Conservation (phyloP, 2,797 vertebrate species). For the Anguilla pacifica region DNA sequence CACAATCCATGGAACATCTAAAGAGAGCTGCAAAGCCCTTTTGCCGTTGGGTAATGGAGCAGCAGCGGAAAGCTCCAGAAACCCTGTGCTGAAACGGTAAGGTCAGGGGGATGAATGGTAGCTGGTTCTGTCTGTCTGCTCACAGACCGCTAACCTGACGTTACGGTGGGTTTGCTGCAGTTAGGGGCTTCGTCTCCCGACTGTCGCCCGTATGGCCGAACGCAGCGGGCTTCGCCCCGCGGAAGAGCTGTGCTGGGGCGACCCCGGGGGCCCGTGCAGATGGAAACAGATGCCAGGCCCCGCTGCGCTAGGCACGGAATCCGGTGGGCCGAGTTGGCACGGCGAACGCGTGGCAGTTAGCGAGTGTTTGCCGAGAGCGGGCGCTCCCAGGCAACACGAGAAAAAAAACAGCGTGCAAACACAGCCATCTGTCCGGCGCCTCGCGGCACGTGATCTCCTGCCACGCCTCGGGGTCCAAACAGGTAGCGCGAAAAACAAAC, state of each 20-base stretch:
- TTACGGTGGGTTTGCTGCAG: background rate
- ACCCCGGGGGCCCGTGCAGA: background rate
- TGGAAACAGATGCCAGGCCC: slow-evolving; percentile 12
- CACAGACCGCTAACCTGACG: background rate
- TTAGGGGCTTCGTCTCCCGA: background rate
- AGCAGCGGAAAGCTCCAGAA: background rate
- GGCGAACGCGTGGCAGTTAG: background rate
- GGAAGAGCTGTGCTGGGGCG: background rate
- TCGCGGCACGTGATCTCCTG: slow-evolving; percentile 46
- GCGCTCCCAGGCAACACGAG: background rate
- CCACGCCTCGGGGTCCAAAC: slow-evolving; percentile 44
- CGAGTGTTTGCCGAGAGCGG: background rate
- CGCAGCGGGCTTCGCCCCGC: background rate
- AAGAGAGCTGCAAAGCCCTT: background rate
- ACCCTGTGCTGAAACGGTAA: background rate
- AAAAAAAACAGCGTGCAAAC: slow-evolving; percentile 21
- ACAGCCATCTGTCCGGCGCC: slow-evolving; percentile 51
- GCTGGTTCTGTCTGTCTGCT: background rate
- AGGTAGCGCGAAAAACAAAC: slow-evolving; percentile 44
- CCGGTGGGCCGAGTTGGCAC: background rate
- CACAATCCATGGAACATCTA: background rate
- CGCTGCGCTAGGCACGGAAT: background rate
- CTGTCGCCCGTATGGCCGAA: background rate
- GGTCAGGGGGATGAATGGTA: background rate
- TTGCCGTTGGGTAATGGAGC: background rate